These are phyloP conservation scores for Brachionus paranguensis DNA, from an alignment of 1,140 invertebrate species.

Conservation along the genomic window DNA sequence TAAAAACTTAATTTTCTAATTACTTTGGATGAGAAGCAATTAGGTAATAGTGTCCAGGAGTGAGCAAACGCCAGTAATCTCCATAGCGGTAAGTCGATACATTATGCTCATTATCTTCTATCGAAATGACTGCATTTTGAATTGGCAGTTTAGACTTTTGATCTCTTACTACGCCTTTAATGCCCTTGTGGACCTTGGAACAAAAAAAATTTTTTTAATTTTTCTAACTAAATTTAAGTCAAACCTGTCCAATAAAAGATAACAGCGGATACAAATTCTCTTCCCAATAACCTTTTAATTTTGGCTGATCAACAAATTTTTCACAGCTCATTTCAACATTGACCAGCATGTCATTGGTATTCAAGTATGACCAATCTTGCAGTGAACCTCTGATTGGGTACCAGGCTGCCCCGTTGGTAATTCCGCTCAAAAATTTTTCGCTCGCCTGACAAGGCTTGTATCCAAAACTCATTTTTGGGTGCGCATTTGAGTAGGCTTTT, in stretches of 20 bases:
- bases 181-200: neutral
- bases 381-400: constrained; percentile 63
- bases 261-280: constrained; percentile 83
- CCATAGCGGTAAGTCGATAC: constrained; percentile 1
- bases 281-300: constrained; percentile 80
- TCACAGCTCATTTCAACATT: constrained; percentile 93
- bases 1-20: neutral
- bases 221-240: neutral
- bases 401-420: constrained; percentile 40
- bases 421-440: constrained; percentile 18
- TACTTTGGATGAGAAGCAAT: constrained; percentile 22
- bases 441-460: neutral
- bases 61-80: constrained; percentile 33
- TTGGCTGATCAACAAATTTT: constrained; percentile 72
- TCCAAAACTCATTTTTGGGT: neutral
- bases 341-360: constrained; percentile 95
- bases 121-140: neutral
- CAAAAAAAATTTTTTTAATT: neutral
- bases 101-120: constrained; percentile 32
- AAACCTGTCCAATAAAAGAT: constrained; percentile 62
- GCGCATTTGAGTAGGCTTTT: constrained; percentile 10
- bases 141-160: neutral
- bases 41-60: constrained; percentile 12
- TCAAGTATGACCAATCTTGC: constrained; percentile 97
- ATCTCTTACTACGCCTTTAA: constrained; percentile 16